Evolutionary conservation across 2,888 invertebrate genomes (phyloP).

Genomic region (Archaeoteleia sp.): DNA sequence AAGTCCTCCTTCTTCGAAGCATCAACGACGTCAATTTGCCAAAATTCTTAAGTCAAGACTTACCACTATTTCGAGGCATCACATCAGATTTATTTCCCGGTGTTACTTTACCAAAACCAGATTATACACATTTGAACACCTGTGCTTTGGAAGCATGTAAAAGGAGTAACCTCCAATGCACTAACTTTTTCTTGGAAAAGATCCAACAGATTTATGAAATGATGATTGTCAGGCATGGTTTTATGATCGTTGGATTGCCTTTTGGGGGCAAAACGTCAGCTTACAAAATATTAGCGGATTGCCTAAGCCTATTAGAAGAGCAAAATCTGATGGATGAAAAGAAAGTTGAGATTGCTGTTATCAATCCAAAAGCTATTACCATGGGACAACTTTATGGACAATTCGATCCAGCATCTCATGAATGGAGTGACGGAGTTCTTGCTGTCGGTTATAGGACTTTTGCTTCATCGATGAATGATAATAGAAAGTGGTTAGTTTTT

Average conservation of each 20-base stretch:
- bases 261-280: conserved; percentile 94
- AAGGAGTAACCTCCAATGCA: conserved; percentile 87
- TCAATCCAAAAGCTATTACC: conserved; percentile 96
- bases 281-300: conserved; percentile 88
- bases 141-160: conserved; percentile 81
- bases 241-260: conserved; percentile 94
- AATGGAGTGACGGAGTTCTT: conserved; percentile 94
- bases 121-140: conserved; percentile 83
- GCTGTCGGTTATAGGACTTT: conserved; percentile 89
- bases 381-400: conserved; percentile 98
- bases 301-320: conserved; percentile 86
- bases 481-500: conserved; percentile 94
- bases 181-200: conserved; percentile 90
- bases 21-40: conserved; percentile 96
- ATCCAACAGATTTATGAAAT: conserved; percentile 94
- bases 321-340: conserved; percentile 86
- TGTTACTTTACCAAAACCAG: conserved; percentile 84
- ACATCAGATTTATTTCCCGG: conserved; percentile 96
- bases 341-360: conserved; percentile 85
- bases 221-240: conserved; percentile 95
- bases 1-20: conserved; percentile 89
- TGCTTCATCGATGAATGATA: conserved; percentile 81
- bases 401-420: conserved; percentile 95
- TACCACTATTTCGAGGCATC: conserved; percentile 91
- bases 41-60: conserved; percentile 91